A percentile compares a stretch with the other conserved stretches of the same genome.
These are phyloP conservation scores for Halichoeres trimaculatus DNA, from an alignment of 2,113 vertebrate species.

Conservation along the genomic window DNA sequence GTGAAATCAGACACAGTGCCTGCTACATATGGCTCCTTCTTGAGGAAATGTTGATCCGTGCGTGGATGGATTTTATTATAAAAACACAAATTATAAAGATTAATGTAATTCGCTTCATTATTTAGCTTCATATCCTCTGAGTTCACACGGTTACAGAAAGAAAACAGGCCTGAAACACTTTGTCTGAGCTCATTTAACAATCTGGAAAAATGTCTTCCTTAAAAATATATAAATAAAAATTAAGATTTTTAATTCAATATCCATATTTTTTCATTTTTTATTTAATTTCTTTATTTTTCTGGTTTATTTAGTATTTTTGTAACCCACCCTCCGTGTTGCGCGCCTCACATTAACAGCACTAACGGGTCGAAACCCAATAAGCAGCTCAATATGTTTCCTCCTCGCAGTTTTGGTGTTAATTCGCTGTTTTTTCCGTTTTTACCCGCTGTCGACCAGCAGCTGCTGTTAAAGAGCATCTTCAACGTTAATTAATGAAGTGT, in stretches of 20 bases:
- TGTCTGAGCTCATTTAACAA: no score
- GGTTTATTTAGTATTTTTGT: not conserved
- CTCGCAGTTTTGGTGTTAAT: slow-evolving; percentile 51
- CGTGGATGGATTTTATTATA: slow-evolving; percentile 41
- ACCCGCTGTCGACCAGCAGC: slow-evolving; percentile 83
- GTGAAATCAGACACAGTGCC: slow-evolving; percentile 82
- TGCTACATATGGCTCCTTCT: slow-evolving; percentile 79
- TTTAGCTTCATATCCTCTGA: no score
- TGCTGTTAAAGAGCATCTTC: slow-evolving; percentile 88
- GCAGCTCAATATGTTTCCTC: slow-evolving; percentile 54
- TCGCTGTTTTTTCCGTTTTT: slow-evolving; percentile 82
- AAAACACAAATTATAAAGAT: not conserved
- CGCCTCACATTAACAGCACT: slow-evolving; percentile 19
- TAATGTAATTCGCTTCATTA: not conserved
- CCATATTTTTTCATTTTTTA: no score
- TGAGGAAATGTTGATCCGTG: slow-evolving; percentile 44
- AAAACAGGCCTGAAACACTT: no score
- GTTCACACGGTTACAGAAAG: no score
- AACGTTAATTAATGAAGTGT: slow-evolving; percentile 90
- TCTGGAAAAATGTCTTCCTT: no score
- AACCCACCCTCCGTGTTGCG: not conserved
- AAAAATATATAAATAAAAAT: no score
- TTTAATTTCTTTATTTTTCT: not conserved
- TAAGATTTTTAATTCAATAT: no score
- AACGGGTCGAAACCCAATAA: slow-evolving; percentile 39